Percentiles rank a stretch among this genome's conserved stretches.
These are phyloP conservation scores for Scaptomyza polygonia DNA, from an alignment of 2,888 invertebrate species.

Conservation along the genomic window DNA sequence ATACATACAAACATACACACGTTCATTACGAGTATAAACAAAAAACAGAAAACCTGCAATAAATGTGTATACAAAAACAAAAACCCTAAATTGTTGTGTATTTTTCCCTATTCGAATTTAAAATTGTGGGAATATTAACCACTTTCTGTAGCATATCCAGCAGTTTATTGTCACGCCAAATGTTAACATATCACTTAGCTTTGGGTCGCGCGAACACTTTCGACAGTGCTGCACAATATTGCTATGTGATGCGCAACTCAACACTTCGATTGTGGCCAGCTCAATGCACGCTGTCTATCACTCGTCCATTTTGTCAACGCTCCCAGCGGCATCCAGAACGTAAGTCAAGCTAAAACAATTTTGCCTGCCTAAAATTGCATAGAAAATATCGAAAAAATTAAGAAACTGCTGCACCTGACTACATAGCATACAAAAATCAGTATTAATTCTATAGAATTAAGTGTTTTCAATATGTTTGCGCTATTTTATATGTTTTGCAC, in stretches of 20 bases:
- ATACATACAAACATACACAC: constrained; percentile 62
- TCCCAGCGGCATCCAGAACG: constrained; percentile 93
- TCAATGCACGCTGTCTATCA: constrained; percentile 3
- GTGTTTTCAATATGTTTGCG: neutral
- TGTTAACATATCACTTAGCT: constrained; percentile 16
- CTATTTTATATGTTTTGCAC: neutral
- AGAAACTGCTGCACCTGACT: neutral
- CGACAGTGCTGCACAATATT: constrained; percentile 5
- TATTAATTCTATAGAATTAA: neutral
- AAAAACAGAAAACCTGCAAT: constrained; percentile 79
- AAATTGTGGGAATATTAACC: constrained; percentile 24
- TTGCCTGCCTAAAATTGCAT: neutral
- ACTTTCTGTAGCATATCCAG: neutral
- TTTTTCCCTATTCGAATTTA: neutral
- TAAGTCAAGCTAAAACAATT: constrained; percentile 85
- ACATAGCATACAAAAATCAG: neutral
- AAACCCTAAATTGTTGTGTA: constrained; percentile 11
- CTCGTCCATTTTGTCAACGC: constrained; percentile 85
- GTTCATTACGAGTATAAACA: constrained; percentile 68
- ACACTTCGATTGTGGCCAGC: constrained; percentile 22
- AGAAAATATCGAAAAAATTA: constrained; percentile 9
- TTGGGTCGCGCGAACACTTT: neutral
- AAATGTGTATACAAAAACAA: constrained; percentile 83
- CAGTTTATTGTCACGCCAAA: neutral
- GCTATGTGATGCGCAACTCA: neutral